Conservation (phyloP, 2,797 vertebrate species). For the Cephalopachus bancanus region DNA sequence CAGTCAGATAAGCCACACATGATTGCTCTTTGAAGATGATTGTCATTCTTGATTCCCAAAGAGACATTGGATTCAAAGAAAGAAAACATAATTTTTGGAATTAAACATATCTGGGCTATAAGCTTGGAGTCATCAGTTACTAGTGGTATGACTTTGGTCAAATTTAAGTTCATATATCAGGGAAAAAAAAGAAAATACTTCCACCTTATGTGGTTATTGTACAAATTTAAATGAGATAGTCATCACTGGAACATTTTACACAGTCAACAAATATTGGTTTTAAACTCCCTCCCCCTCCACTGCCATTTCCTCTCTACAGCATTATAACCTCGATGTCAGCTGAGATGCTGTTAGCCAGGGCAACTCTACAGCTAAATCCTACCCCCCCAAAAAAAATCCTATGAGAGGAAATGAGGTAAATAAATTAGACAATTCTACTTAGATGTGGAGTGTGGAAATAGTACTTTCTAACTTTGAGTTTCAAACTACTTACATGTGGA, state of each 20-base stretch:
- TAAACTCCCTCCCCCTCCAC: not conserved
- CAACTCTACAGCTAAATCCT: constrained; percentile 23
- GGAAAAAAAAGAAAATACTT: constrained; percentile 60
- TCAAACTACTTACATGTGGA: constrained; percentile 9
- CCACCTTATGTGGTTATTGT: not conserved
- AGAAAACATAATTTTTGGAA: not conserved
- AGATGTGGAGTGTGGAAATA: not conserved
- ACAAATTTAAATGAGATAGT: constrained; percentile 38
- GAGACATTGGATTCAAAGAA: not conserved
- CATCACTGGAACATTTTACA: not conserved
- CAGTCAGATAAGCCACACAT: not conserved
- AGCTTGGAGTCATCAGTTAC: not conserved
- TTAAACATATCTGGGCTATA: constrained; percentile 3
- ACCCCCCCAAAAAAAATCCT: not conserved
- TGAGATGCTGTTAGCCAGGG: constrained; percentile 6
- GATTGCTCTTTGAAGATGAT: not conserved
- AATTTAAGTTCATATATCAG: constrained; percentile 4
- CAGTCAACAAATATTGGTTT: not conserved
- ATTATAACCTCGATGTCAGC: constrained; percentile 1
- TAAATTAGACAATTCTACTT: not conserved
- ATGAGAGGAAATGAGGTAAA: not conserved
- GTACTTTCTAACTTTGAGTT: not conserved
- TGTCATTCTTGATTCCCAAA: constrained; percentile 15
- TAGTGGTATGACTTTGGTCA: not conserved
- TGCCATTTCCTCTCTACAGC: not conserved